Evolutionary conservation across 2,888 invertebrate genomes (phyloP), one percentile per base, ranked within the genome.

Genomic region (Blera fallax): DNA sequence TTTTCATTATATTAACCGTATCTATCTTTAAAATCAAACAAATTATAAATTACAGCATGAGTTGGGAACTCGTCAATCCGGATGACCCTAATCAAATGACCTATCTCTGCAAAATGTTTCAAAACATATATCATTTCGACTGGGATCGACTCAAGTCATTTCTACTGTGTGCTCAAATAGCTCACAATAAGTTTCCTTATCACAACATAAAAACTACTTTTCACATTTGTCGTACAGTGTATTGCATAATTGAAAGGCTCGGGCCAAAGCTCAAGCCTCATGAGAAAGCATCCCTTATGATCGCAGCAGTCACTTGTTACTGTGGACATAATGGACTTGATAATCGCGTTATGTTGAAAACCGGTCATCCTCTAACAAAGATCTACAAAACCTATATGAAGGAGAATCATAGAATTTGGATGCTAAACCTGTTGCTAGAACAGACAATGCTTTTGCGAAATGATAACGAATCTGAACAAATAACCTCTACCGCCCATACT

Each of bases 121-220:
- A 72, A 48, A 11, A 7, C 8, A 16, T 14, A 5, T 73, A 80
- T 16, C 37, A 14, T 14, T 73, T 74, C 14, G 32, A 73, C 4
- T 21, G 37, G 43, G 43, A 74, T 5, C 48, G 52, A 8, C 40
- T 80, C 2, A 73, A 74, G 40, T 1, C 10, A 5, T 80, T 83
- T 11, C 10, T 83, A 5, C 32, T 65, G 2, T 58, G 77, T 32
- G 43, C 29, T 1, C 78, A 76, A 50, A 43, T 76, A 60, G 50
- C 69, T 0, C 52, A 70, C 29, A 69, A 82, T 11, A 48, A 72
- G 16, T 45, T 34, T 7, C 73, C 70, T 0, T 87, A 72, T 24
- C 82, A 80, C 7, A 87, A 87, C 43, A 64, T 87, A 8, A n/a
- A 34, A 7, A 72, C 79, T 5, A 43, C 60, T 1, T 87, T 83